Conservation (phyloP, 2,797 vertebrate species). For the Cuniculus paca region DNA sequence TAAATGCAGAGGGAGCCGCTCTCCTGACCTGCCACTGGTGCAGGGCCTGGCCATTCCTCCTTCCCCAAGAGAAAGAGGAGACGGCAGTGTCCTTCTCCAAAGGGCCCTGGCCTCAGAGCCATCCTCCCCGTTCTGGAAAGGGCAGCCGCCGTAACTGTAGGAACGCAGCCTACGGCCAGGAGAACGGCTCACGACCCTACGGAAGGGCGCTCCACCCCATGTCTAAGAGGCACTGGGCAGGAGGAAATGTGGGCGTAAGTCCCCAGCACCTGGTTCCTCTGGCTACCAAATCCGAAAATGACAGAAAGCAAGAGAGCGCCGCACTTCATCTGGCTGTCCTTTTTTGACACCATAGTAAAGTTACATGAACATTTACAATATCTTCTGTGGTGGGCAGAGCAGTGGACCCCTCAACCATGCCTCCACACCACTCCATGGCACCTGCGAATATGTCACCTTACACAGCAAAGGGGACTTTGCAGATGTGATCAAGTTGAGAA, state of each 20-base stretch:
- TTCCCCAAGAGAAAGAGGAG: neutral
- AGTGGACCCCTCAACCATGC: neutral
- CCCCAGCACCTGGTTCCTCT: neutral
- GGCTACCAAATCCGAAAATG: neutral
- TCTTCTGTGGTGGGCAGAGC: neutral
- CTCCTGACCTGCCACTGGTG: neutral
- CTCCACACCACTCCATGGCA: neutral
- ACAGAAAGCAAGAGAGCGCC: neutral
- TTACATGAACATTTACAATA: neutral
- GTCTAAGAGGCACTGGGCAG: neutral
- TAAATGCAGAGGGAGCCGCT: fast-evolving
- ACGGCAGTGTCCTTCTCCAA: neutral
- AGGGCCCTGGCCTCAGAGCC: neutral
- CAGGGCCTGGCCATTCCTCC: neutral
- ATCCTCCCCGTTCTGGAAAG: neutral
- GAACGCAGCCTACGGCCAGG: neutral
- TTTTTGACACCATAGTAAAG: neutral
- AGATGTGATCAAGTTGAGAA: neutral
- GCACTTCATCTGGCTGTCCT: neutral
- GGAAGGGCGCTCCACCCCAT: neutral
- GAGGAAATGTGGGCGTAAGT: neutral
- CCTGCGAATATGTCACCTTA: neutral
- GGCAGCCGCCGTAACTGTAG: neutral
- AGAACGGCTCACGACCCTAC: neutral
- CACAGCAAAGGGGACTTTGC: neutral